Evolutionary conservation across 2,797 vertebrate species (phyloP), one percentile per base, ranked within the genome.

Genomic region (Tangara arthus): DNA sequence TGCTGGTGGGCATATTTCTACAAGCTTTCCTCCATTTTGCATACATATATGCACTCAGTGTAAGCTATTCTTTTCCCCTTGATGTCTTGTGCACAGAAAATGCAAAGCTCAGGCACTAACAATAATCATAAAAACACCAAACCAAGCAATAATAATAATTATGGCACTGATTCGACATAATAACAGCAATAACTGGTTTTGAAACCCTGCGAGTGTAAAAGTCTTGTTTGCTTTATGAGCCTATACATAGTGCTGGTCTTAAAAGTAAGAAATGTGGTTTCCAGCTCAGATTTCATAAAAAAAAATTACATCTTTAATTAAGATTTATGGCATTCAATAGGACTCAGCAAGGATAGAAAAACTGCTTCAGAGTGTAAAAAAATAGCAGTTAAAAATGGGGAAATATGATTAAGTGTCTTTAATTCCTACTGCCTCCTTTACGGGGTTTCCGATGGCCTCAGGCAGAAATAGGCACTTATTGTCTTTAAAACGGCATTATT

Each of bases 321-420:
- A 97, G 97, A 98, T 97, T 97, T 97, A 98, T 97, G 87, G 57
- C 71, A 79, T 97, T 96, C 93, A 26, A 63, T 94, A 94, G 84
- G 59, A 89, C 94, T 91, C 95, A 89, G 96, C 52, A 92, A 97
- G 91, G 88, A 81, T 80, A 97, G 93, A 97, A 96, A 97, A 97
- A 96, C 94, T 91, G 94, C 91, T 95, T 96, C 86, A 88, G 95
- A 97, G 87, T 88, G 86, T 97, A 96, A 97, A 96, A 96, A 97
- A 95, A 88, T 72, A 97, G 82, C 94, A 96, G 95, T 97, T 97
- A 97, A 97, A 98, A 98, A 97, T 80, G 83, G 82, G 64, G 82
- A 97, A 97, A 97, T 97, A 97, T 97, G 96, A 98, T 97, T 97
- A 97, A 97, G 96, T 96, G 87, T 87, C 96, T 97, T 98, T 98